Percentiles rank a stretch among this genome's conserved stretches.
Evolutionary conservation across 2,888 invertebrate species (phyloP).

Genomic region (Eupelmus urozonus): DNA sequence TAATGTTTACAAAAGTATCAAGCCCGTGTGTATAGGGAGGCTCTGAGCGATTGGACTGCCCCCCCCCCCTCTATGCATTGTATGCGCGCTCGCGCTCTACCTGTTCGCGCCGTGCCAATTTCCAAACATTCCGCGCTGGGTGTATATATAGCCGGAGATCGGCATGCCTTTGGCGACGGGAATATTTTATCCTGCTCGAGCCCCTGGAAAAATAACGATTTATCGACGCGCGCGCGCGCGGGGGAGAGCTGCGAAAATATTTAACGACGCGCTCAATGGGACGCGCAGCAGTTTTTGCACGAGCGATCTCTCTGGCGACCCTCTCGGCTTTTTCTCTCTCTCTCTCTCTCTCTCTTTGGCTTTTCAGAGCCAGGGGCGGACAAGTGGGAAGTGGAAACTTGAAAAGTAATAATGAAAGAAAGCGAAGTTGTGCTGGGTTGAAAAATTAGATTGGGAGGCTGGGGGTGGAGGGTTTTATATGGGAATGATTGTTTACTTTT

Average conservation of each 20-base stretch:
- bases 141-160: not conserved
- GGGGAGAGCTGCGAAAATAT: slow-evolving; percentile 59
- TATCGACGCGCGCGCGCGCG: slow-evolving; percentile 42
- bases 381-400: slow-evolving; percentile 28
- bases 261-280: slow-evolving; percentile 59
- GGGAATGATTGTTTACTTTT: slow-evolving; percentile 42
- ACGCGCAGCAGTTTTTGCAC: not conserved
- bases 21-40: slow-evolving; percentile 1
- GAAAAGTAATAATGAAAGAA: slow-evolving; percentile 55
- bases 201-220: slow-evolving; percentile 62
- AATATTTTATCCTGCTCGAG: slow-evolving; percentile 62
- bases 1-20: slow-evolving; percentile 56
- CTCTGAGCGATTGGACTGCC: too few species aligned
- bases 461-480: not conserved
- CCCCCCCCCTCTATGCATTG: not conserved
- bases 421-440: slow-evolving; percentile 43
- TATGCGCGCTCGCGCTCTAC: slow-evolving; percentile 4
- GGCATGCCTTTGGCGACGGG: slow-evolving; percentile 47
- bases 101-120: slow-evolving; percentile 44
- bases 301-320: slow-evolving; percentile 31
- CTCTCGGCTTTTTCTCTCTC: not conserved
- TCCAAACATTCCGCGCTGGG: slow-evolving; percentile 38
- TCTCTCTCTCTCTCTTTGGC: not conserved
- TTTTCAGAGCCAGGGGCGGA: not conserved
- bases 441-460: slow-evolving; percentile 41